Base-by-base conservation (phyloP, 2,888 invertebrate genomes). In the Lampropteryx suffumata region DNA sequence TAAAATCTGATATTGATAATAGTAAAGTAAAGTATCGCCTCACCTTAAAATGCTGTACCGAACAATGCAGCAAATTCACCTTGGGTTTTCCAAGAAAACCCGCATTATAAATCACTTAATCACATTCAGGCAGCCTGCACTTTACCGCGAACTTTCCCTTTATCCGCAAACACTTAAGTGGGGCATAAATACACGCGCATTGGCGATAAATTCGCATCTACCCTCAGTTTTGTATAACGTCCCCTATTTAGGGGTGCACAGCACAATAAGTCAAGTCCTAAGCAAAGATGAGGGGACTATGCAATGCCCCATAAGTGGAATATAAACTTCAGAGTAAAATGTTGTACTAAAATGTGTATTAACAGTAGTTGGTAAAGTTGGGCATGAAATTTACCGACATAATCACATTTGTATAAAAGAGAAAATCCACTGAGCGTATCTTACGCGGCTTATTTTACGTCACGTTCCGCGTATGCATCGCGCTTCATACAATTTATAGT, bases 191-290 rank as follows among this genome's bases (percentile, higher is more conserved):
- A 74, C 77, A 56, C 69, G 64, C 67, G 65, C 65, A 71, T 73
- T 61, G 67, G 55, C 79, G 74, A 83, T 83, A 83, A 79, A 83
- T 81, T 79, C 69, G 68, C 71, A 67, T 71, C 74, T 71, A 73
- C 80, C 81, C 79, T 69, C 64, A 69, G 69, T 75, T 75, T 76
- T 76, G 74, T 69, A 67, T 59, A 60, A 57, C 65, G 62, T 63
- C 68, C 69, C 71, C 65, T 61, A 64, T 46, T 55, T 32, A 55
- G 63, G 66, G 71, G 60, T 66, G 67, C 69, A 73, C 78, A 73
- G 67, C 69, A 73, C 78, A 73, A 79, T 80, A 80, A 82, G 82
- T 81, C 82, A 80, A 79, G 82, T 69, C 69, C 73, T 74, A 64
- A 73, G 73, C 71, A 78, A 80, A 79, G 79, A 34, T 34, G 17